These are phyloP conservation scores for Zapus hudsonius DNA, from an alignment of 2,113 vertebrate genomes.

Conservation along the genomic window DNA sequence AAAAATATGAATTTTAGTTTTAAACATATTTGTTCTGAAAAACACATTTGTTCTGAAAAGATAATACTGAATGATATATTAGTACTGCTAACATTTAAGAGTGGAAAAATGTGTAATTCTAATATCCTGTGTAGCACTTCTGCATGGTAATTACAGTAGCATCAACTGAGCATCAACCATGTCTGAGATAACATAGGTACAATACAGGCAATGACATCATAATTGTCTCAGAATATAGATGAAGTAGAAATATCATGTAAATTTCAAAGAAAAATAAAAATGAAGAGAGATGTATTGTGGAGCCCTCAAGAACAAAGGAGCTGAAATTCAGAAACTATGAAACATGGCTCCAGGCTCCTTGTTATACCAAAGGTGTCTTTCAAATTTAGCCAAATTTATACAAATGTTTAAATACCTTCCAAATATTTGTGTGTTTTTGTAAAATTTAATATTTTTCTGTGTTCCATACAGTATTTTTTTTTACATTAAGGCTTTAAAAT, in stretches of 20 bases:
- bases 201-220: neutral
- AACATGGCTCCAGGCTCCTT: neutral
- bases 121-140: neutral
- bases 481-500: too few species aligned
- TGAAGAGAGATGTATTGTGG: neutral
- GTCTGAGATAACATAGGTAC: neutral
- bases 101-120: neutral
- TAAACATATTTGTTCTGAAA: slow-evolving; percentile 27
- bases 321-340: neutral
- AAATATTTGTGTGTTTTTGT: too few species aligned
- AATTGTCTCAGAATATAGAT: neutral
- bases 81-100: neutral
- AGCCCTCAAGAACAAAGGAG: neutral
- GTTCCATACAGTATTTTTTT: too few species aligned
- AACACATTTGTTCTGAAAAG: slow-evolving; percentile 23
- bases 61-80: slow-evolving; percentile 7
- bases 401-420: too few species aligned
- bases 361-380: neutral
- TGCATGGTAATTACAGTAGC: neutral
- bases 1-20: slow-evolving; percentile 25
- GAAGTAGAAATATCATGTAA: neutral
- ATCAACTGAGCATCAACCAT: neutral
- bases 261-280: slow-evolving; percentile 12
- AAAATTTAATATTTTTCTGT: too few species aligned
- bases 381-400: neutral